A percentile compares a stretch with the other conserved stretches of the same genome.
Conservation (phyloP, 2,888 invertebrate species). For the Enchytraeus crypticus region DNA sequence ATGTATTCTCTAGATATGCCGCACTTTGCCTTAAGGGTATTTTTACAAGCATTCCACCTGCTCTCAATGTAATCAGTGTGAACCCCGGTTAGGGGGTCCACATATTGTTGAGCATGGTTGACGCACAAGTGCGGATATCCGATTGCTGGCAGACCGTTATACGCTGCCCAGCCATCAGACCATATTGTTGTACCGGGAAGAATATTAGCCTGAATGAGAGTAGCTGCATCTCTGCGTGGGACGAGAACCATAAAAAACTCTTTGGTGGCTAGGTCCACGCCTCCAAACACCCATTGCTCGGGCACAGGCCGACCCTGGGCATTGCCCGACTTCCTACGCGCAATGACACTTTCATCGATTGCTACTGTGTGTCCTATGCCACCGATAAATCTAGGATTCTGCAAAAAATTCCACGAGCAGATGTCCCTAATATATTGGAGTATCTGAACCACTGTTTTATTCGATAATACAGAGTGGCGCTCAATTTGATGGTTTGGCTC, state of each 20-base stretch:
- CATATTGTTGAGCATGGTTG: not conserved
- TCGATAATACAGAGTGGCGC: too few species aligned
- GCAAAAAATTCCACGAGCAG: not conserved
- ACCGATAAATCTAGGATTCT: not conserved
- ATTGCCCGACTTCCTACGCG: not conserved
- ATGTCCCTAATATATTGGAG: not conserved
- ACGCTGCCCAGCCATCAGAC: constrained; percentile 1
- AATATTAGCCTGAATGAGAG: not conserved
- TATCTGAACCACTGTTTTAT: not conserved
- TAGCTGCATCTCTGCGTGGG: not conserved
- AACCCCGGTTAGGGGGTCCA: not conserved
- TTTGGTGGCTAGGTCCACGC: not conserved
- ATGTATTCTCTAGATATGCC: too few species aligned
- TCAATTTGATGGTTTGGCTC: too few species aligned
- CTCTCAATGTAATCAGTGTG: not conserved
- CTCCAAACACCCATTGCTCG: not conserved
- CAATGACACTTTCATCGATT: not conserved
- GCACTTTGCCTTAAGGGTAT: too few species aligned
- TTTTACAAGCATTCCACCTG: not conserved
- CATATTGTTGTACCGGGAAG: not conserved
- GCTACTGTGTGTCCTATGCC: not conserved
- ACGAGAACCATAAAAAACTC: not conserved
- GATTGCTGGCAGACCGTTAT: constrained; percentile 1
- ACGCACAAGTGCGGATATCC: not conserved
- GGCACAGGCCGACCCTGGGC: not conserved